These are phyloP conservation scores for Channallabes apus DNA, from an alignment of 2,797 vertebrate genomes.

Conservation along the genomic window DNA sequence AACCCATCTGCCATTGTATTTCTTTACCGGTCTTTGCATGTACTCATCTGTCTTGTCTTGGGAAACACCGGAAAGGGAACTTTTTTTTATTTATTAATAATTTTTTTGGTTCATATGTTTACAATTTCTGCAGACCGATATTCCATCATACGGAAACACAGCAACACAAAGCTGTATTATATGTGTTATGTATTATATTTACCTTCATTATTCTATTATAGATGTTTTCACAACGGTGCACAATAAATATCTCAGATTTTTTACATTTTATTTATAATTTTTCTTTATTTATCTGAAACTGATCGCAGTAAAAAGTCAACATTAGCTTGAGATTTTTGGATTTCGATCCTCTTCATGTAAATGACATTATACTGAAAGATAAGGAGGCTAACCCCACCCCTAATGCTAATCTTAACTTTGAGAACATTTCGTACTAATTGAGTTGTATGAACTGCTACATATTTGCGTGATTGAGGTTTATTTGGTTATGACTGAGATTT, in stretches of 20 bases:
- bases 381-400: not conserved
- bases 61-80: slow-evolving; percentile 42
- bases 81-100: not conserved
- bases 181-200: not conserved
- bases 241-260: not conserved
- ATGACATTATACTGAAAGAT: too few species aligned
- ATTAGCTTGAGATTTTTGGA: too few species aligned
- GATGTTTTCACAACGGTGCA: not conserved
- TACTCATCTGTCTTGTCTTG: slow-evolving; percentile 58
- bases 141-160: not conserved
- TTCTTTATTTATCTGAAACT: not conserved
- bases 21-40: slow-evolving; percentile 56
- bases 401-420: too few species aligned
- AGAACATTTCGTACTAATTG: not conserved
- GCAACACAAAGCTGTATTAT: not conserved
- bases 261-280: not conserved
- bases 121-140: slow-evolving; percentile 19
- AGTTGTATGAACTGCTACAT: not conserved
- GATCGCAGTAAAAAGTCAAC: not conserved
- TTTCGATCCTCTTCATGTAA: not conserved
- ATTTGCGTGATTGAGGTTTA: not conserved
- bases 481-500: not conserved
- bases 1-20: slow-evolving; percentile 68
- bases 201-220: not conserved
- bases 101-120: not conserved